Evolutionary conservation across 2,888 invertebrate species (phyloP).

Genomic region (Acrocera orbiculus): DNA sequence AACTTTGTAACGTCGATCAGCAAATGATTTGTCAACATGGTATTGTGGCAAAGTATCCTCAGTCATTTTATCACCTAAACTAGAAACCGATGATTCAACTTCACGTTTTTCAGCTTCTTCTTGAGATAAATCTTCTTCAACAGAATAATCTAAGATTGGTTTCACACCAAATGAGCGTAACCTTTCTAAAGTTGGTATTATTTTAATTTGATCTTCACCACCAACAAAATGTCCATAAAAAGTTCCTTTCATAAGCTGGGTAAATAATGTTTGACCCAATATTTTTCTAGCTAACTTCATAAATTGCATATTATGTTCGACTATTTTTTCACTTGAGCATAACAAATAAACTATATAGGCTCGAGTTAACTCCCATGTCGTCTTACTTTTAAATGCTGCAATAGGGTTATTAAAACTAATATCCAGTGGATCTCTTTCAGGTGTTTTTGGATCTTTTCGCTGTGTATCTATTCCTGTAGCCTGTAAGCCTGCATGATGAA

Average conservation of each 20-base stretch:
- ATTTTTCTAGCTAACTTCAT: conserved; percentile 62
- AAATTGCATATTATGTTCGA: conserved; percentile 75
- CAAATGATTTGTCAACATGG: conserved; percentile 81
- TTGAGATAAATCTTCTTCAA: conserved; percentile 85
- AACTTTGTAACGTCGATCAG: conserved; percentile 86
- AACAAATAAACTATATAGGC: conserved; percentile 84
- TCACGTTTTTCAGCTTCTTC: conserved; percentile 90
- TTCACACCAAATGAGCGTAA: conserved; percentile 93
- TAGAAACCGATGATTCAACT: conserved; percentile 43
- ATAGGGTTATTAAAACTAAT: conserved; percentile 71
- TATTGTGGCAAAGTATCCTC: conserved; percentile 64
- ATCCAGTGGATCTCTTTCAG: conserved; percentile 52
- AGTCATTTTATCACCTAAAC: conserved; percentile 29
- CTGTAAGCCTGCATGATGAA: no score
- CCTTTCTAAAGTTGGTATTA: conserved; percentile 68
- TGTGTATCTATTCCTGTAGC: no score
- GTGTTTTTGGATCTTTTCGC: conserved; percentile 17
- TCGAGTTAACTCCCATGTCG: conserved; percentile 75
- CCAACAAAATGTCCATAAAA: conserved; percentile 99
- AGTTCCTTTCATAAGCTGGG: conserved; percentile 72
- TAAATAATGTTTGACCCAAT: conserved; percentile 69
- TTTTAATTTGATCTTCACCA: conserved; percentile 79
- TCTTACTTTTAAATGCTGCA: conserved; percentile 91
- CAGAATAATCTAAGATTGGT: conserved; percentile 96
- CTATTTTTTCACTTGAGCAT: conserved; percentile 72